A percentile compares a stretch with the other conserved stretches of the same genome.
These are phyloP conservation scores for Pholis gunnellus DNA, from an alignment of 2,113 vertebrate species.

Conservation along the genomic window DNA sequence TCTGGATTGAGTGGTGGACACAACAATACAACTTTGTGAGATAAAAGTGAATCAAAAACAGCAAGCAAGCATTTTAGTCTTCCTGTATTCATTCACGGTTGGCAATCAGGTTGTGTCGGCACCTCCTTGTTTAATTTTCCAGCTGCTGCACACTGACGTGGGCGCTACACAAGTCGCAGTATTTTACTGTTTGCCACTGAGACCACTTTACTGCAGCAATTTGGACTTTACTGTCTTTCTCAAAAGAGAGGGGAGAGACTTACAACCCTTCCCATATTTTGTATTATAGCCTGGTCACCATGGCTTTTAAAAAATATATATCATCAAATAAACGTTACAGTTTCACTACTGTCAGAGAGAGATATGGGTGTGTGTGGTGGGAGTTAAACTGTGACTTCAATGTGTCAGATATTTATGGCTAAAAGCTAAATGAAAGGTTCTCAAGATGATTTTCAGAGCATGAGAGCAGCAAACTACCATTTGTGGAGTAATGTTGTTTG, in stretches of 20 bases:
- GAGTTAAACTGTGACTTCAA: background rate
- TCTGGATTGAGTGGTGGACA: background rate
- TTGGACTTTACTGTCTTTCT: background rate
- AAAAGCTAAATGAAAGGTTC: background rate
- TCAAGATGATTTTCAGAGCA: no score
- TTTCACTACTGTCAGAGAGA: background rate
- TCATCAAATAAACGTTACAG: background rate
- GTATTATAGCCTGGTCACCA: background rate
- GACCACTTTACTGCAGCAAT: background rate
- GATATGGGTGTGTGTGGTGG: background rate
- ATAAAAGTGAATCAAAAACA: background rate
- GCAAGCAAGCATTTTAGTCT: background rate
- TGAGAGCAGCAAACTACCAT: background rate
- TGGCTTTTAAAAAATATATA: no score
- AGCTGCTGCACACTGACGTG: background rate
- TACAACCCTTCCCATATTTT: background rate
- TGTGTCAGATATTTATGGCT: background rate
- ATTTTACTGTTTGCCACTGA: constrained; percentile 10
- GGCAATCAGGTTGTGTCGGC: background rate
- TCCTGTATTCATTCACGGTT: no score
- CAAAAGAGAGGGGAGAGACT: background rate
- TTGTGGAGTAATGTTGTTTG: background rate
- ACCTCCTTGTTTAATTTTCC: background rate
- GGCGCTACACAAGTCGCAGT: background rate
- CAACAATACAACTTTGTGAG: background rate